Base-by-base conservation (phyloP, 2,888 invertebrate species). In the Clostera curtula region DNA sequence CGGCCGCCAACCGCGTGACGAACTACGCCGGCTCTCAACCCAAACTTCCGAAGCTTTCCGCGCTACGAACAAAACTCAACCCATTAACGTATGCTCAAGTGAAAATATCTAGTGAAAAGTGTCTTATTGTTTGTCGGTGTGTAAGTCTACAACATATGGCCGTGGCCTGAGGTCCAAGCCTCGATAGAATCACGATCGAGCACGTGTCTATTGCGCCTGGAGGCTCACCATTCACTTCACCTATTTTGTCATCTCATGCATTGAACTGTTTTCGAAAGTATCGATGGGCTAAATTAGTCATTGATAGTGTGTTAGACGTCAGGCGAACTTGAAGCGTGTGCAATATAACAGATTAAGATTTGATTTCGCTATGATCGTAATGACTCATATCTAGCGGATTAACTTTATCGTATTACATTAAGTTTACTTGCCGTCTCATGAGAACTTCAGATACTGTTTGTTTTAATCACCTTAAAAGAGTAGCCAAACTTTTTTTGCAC, bases 211-310 rank as follows among this genome's bases (percentile, higher is more conserved):
- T 60, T 64, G 57, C 54, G 56, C 59, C 66, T 69, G 68, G 74
- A 73, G 73, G 68, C 63, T 72, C 72, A 69, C 74, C 82, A 59
- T 72, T 83, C 82, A 79, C 82, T 76, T 80, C 66, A 65, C 69
- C 70, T 72, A 73, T 72, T 71, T 61, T 56, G 64, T 66, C 60
- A 62, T 63, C 63, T 66, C 58, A 58, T 66, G 63, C 57, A 60
- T 48, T 60, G 43, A 49, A 56, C 49, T 50, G 51, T 60, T 64
- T 70, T 63, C 57, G 57, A 61, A 67, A 65, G 64, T 65, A 52
- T 34, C 30, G 15, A 60, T 53, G 36, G 40, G 49, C 43, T 40
- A 36, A 43, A 58, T 68, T 67, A 70, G 62, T 71, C 63, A 69
- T 54, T 56, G 48, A 41, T n/a, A n/a, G 38, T 56, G 61, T 57